A percentile compares a stretch with the other conserved stretches of the same genome.
These are phyloP conservation scores for Rhabdornis inornatus DNA, from an alignment of 2,113 vertebrate genomes.

Conservation along the genomic window DNA sequence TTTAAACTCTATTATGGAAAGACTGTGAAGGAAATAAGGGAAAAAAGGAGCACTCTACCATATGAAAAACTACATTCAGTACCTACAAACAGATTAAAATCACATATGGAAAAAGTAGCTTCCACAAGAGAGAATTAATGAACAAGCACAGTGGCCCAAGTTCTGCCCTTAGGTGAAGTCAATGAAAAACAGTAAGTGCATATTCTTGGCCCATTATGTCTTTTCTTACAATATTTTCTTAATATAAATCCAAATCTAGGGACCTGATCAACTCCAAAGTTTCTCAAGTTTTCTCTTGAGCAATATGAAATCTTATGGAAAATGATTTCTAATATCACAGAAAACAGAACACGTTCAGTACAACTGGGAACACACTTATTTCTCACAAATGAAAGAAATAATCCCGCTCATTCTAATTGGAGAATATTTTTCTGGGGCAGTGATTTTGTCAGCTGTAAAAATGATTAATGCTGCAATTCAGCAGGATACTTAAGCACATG, in stretches of 20 bases:
- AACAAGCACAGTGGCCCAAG: neutral
- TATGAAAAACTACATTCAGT: neutral
- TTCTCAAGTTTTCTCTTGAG: slow-evolving; percentile 57
- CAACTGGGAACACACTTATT: slow-evolving; percentile 51
- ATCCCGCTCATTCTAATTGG: slow-evolving; percentile 59
- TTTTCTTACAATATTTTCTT: slow-evolving; percentile 27
- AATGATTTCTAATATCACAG: slow-evolving; percentile 60
- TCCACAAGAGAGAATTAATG: slow-evolving; percentile 39
- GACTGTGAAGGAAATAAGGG: neutral
- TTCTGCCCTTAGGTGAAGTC: slow-evolving; percentile 51
- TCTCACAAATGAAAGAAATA: slow-evolving; percentile 66
- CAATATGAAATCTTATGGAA: slow-evolving; percentile 58
- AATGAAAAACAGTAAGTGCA: neutral
- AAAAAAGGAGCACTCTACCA: neutral
- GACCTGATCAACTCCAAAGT: slow-evolving; percentile 49
- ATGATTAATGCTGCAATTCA: slow-evolving; percentile 64
- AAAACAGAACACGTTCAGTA: slow-evolving; percentile 37
- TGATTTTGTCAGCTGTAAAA: slow-evolving; percentile 68
- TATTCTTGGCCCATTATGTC: slow-evolving; percentile 31
- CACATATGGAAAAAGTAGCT: slow-evolving; percentile 31
- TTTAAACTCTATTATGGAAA: neutral
- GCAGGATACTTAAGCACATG: slow-evolving; percentile 67
- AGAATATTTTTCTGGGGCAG: slow-evolving; percentile 68
- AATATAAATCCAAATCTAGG: slow-evolving; percentile 49
- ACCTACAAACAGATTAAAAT: slow-evolving; percentile 50